Base-by-base conservation (phyloP, 2,113 vertebrate genomes). In the Noturus placidus region DNA sequence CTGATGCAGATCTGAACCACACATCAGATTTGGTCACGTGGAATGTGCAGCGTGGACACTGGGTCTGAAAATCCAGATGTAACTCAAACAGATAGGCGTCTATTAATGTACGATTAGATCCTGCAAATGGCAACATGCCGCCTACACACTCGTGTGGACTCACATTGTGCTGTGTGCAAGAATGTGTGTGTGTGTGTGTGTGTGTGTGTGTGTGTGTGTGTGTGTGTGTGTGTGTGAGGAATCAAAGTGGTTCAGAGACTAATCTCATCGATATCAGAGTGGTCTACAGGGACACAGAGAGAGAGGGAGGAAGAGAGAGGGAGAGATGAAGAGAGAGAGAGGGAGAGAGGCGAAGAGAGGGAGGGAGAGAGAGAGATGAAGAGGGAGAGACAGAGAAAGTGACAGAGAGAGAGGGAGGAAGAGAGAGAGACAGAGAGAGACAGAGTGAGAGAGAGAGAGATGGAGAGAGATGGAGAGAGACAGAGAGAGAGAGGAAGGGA, bases 121-220 rank as follows among this genome's bases (percentile, higher is more conserved):
- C 19, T 52, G 27, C 38, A 67, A 79, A 86, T 35, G 59, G 59
- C 38, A 35, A 54, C 38, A 86, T 22, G n/a, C 19, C 42, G 20
- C 42, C 74, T 33, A 65, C 74, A 38, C 69, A 79, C 82, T 57
- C 89, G 69, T 65, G 30, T 61, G 86, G 88, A 91, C 90, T 86
- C 87, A 67, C 88, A 86, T 93, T 83, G 84, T 38, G 87, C 59
- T 46, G 81, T 33, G 54, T 90, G 85, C 80, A 87, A 85, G 87
- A 14, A 42, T 56, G 65, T 33, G 35, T 61, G 42, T 52, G 50
- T 59, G 57, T 59, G 57, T 59, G 57, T 57, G 20, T 25, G 59
- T 61, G 59, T 61, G 65, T 42, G 38, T 42, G 69, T 74, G 17
- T 76, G 84, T 56, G 65, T 33, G 35, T 61, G 42, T 52, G 46